phyloP scores from a whole-genome alignment of 2,113 vertebrate species.

The Okapia johnstoni region DNA sequence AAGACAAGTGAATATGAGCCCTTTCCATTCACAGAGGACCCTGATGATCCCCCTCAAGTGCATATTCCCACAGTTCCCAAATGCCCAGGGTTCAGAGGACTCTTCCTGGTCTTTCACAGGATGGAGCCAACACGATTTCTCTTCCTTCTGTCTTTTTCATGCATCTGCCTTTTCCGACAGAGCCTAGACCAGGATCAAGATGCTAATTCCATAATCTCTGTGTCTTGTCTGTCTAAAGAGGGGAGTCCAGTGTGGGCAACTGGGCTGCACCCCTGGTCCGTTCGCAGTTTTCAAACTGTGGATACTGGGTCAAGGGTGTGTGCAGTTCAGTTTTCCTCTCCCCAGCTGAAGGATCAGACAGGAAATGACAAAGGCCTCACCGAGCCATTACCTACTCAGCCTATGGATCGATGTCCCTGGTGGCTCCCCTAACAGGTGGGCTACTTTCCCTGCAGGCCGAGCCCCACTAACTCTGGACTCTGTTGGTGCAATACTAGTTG shows the following conservation, averaged over 20 bases:
- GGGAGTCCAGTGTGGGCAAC: not conserved
- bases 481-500: fast-evolving
- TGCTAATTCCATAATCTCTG: not conserved
- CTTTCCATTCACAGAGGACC: not conserved
- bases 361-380: not conserved
- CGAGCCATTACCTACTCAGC: not conserved
- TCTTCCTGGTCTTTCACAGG: not conserved
- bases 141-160: not conserved
- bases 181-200: not conserved
- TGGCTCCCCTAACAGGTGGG: not conserved
- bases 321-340: not conserved
- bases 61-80: not conserved
- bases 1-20: fast-evolving
- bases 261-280: not conserved
- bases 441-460: not conserved
- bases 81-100: not conserved
- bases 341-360: no score
- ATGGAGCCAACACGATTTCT: fast-evolving
- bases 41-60: not conserved
- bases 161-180: not conserved
- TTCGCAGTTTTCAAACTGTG: not conserved
- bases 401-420: no score
- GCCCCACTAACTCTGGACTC: fast-evolving
- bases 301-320: not conserved
- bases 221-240: not conserved